Percentiles rank a stretch among this genome's conserved stretches.
phyloP scores from a whole-genome alignment of 2,113 vertebrate species.

The Eudyptes chrysolophus region DNA sequence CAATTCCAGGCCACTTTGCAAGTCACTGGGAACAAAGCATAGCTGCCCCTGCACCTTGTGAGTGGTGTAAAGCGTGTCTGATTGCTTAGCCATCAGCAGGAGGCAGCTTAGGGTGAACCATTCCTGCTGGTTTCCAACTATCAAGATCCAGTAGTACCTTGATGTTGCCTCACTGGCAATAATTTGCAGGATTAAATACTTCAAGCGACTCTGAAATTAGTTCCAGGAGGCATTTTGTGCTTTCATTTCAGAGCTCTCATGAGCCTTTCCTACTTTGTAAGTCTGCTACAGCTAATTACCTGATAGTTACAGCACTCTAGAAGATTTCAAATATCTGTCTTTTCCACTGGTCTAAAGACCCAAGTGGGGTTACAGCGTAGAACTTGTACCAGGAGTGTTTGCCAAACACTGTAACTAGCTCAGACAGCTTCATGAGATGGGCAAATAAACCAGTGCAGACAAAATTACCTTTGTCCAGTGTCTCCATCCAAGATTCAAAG shows the following conservation, averaged over 20 bases:
- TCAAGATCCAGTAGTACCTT: conserved; percentile 32
- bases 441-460: conserved; percentile 12
- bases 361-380: background rate
- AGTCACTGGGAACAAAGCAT: background rate
- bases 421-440: background rate
- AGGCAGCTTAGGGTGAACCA: background rate
- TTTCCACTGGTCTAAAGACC: conserved; percentile 18
- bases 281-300: conserved; percentile 54
- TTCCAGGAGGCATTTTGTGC: conserved; percentile 52
- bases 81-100: conserved; percentile 36
- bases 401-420: conserved; percentile 8
- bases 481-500: background rate
- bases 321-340: conserved; percentile 56
- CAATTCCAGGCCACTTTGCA: background rate
- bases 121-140: conserved; percentile 31
- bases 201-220: conserved; percentile 55
- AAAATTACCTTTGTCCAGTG: background rate
- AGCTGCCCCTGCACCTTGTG: background rate
- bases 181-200: conserved; percentile 67
- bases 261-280: conserved; percentile 33
- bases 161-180: conserved; percentile 45
- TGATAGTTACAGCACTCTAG: background rate
- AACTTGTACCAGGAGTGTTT: conserved; percentile 29
- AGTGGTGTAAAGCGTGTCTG: background rate
- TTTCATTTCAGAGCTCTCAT: conserved; percentile 46